Percentiles rank a stretch among this genome's conserved stretches.
These are phyloP conservation scores for Sesia bembeciformis DNA, from an alignment of 2,888 invertebrate genomes.

Conservation along the genomic window DNA sequence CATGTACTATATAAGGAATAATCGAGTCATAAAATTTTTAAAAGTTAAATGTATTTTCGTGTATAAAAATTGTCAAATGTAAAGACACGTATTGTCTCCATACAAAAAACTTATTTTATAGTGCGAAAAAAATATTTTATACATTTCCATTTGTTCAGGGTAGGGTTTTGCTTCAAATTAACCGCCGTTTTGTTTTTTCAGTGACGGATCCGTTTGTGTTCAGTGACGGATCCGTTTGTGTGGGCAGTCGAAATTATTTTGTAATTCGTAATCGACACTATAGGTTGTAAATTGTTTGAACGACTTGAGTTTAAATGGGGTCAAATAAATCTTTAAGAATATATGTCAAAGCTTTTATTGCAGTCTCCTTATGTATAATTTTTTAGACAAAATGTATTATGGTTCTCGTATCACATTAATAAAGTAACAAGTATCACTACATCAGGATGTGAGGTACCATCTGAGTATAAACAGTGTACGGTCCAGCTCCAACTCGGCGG, in stretches of 20 bases:
- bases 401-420: too few relatives aligned
- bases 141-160: not conserved
- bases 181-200: conserved; percentile 18
- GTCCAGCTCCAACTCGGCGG: conserved; percentile 86
- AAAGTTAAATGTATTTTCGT: too few relatives aligned
- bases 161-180: not conserved
- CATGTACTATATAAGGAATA: too few relatives aligned
- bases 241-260: conserved; percentile 45
- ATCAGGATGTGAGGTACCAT: conserved; percentile 77
- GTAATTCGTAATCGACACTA: conserved; percentile 33
- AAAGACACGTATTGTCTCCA: too few relatives aligned
- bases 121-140: too few relatives aligned
- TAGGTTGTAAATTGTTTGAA: conserved; percentile 65
- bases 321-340: conserved; percentile 71
- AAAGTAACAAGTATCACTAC: conserved; percentile 5
- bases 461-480: conserved; percentile 87
- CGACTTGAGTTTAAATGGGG: conserved; percentile 64
- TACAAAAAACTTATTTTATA: too few relatives aligned
- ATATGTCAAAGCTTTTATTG: conserved; percentile 1
- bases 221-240: conserved; percentile 23
- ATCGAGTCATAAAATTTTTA: too few relatives aligned
- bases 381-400: not conserved
- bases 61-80: too few relatives aligned
- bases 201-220: conserved; percentile 26
- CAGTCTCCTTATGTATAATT: not conserved